phyloP scores from a whole-genome alignment of 2,797 vertebrate species.

The Lycodopsis pacificus region DNA sequence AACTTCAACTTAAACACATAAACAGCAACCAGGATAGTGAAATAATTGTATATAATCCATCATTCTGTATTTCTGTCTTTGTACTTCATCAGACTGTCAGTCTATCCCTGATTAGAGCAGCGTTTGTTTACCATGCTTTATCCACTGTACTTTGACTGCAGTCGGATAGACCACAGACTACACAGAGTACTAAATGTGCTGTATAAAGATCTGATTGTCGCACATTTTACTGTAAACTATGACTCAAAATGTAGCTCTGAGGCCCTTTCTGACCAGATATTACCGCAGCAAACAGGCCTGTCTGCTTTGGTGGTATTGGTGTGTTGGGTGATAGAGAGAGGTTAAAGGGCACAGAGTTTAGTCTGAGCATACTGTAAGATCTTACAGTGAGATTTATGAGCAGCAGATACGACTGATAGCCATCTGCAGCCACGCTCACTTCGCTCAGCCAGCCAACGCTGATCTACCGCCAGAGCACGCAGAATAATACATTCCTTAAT shows the following conservation, averaged over 20 bases:
- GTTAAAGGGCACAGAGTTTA: constrained; percentile 55
- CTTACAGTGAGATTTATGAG: constrained; percentile 78
- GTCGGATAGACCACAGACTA: constrained; percentile 47
- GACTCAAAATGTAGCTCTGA: constrained; percentile 19
- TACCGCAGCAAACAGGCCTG: not conserved
- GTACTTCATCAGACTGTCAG: constrained; percentile 40
- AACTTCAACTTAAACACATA: not conserved
- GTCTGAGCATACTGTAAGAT: constrained; percentile 49
- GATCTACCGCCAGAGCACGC: constrained; percentile 76
- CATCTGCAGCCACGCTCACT: constrained; percentile 77
- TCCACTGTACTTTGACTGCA: constrained; percentile 19
- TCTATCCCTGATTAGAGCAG: constrained; percentile 43
- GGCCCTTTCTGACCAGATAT: constrained; percentile 21
- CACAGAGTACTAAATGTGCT: constrained; percentile 43
- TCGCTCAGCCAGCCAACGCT: constrained; percentile 58
- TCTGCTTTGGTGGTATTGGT: constrained; percentile 43
- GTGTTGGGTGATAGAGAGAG: constrained; percentile 25
- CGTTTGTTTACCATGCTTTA: constrained; percentile 31
- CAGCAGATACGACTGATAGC: constrained; percentile 79
- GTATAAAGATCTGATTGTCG: constrained; percentile 50
- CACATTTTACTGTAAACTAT: constrained; percentile 53
- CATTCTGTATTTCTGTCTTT: constrained; percentile 41
- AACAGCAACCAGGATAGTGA: constrained; percentile 28
- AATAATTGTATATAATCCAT: constrained; percentile 48
- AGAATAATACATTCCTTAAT: constrained; percentile 74